Evolutionary conservation across 2,888 invertebrate species (phyloP), one percentile per base, ranked within the genome.

Genomic region (Eremobia ochroleuca): DNA sequence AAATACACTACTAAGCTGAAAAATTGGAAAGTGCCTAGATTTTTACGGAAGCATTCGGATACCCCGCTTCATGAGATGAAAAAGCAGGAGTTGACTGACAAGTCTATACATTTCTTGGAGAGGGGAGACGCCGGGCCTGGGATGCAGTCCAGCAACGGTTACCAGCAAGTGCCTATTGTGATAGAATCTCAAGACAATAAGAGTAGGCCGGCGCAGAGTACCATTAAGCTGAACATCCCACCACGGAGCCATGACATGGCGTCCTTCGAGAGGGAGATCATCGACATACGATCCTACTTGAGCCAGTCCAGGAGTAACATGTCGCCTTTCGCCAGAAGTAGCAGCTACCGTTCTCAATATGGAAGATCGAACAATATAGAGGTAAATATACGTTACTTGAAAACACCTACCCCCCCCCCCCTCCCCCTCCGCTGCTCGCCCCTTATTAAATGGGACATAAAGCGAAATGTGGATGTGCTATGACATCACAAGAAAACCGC

Each of bases 251-350:
- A 96, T 69, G 97, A 97, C 70, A 90, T 92, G 86, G 97, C 97
- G 34, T 96, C 97, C 79, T 97, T 97, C 83, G 97, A 97, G 82
- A 96, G 94, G 82, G 98, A 98, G 90, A 97, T 97, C 43, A 97
- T 98, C 79, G 98, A 98, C 89, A 97, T 98, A 62, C 97, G 98
- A 86, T 98, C 98, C 21, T 98, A 98, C 89, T 97, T 98, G 83
- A 98, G 98, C 87, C 98, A 98, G 91, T 98, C 98, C 4, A 95
- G 98, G 82, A 98, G 98, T 91, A 98, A 98, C 90, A 97, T 98
- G 92, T 97, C 98, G 21, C 97, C 98, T 4, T 98, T 98, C 87
- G 97, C 97, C 6, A 96, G 98, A 88, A 97, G 97, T 74, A 98
- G 98, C 90, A 98, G 98, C 93, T 98, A 98, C 92, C 96, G 98